phyloP scores from a whole-genome alignment of 2,113 vertebrate genomes.

The Mola mola region DNA sequence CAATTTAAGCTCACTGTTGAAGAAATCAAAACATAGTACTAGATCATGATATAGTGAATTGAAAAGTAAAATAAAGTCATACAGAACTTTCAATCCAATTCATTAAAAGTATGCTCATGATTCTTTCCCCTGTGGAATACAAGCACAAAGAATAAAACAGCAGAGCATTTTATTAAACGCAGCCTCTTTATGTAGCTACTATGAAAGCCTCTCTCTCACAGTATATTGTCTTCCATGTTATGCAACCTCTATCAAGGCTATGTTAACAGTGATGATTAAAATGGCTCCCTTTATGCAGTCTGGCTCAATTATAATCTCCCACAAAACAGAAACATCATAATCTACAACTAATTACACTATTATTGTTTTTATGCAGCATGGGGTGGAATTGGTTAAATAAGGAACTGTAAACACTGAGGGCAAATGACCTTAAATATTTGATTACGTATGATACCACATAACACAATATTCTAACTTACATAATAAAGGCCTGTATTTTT shows the following conservation, averaged over 20 bases:
- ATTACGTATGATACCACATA: too few relatives aligned
- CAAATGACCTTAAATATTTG: too few relatives aligned
- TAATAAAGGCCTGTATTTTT: too few relatives aligned
- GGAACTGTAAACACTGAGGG: neutral
- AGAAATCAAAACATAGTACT: too few relatives aligned
- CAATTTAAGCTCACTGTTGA: too few relatives aligned
- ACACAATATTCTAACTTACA: too few relatives aligned
- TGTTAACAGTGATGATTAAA: constrained; percentile 28
- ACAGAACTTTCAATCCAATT: too few relatives aligned
- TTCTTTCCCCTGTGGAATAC: constrained; percentile 2
- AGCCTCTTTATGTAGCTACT: neutral
- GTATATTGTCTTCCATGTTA: neutral
- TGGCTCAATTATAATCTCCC: constrained; percentile 29
- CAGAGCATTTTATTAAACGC: neutral
- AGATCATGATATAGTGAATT: too few relatives aligned
- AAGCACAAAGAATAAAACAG: neutral
- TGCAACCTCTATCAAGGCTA: neutral
- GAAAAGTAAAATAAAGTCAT: too few relatives aligned
- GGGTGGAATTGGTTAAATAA: constrained; percentile 12
- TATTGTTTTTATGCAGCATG: constrained; percentile 6
- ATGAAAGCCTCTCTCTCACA: neutral
- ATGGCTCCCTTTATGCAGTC: constrained; percentile 5
- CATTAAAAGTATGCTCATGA: too few relatives aligned
- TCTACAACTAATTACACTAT: constrained; percentile 26
- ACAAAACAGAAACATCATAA: constrained; percentile 27